Evolutionary conservation across 2,888 invertebrate species (phyloP).

Genomic region (Drosophila mulleri): DNA sequence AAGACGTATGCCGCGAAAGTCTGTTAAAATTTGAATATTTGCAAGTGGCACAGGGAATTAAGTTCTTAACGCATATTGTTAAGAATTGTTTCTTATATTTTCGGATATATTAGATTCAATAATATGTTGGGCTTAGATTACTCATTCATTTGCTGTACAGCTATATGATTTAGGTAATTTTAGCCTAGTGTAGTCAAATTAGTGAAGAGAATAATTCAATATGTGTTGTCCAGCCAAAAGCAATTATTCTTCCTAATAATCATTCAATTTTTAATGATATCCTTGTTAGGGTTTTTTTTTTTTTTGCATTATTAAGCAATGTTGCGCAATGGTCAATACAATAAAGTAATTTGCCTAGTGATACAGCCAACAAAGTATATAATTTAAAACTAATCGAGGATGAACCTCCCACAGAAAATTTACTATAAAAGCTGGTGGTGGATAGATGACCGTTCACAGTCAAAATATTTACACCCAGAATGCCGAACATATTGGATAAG

Average conservation of each 20-base stretch:
- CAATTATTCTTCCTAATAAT: not conserved
- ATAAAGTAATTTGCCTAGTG: constrained; percentile 55
- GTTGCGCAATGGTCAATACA: constrained; percentile 56
- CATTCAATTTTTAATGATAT: constrained; percentile 65
- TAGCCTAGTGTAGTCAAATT: not conserved
- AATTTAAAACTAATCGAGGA: constrained; percentile 66
- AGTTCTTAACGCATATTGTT: not conserved
- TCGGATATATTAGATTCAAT: too few relatives aligned
- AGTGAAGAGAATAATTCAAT: not conserved
- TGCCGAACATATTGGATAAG: constrained; percentile 55
- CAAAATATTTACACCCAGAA: constrained; percentile 22
- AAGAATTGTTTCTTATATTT: rapidly evolving
- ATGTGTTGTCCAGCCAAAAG: not conserved
- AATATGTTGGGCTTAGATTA: too few relatives aligned
- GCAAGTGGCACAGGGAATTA: not conserved
- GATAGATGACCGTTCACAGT: constrained; percentile 33
- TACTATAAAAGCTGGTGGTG: constrained; percentile 50
- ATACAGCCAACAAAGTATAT: constrained; percentile 48
- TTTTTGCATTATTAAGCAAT: constrained; percentile 32
- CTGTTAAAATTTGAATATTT: constrained; percentile 1
- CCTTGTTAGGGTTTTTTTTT: constrained; percentile 38
- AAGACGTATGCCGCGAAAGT: too few relatives aligned
- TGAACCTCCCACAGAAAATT: constrained; percentile 7
- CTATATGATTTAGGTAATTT: not conserved
- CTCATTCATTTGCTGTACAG: not conserved